Evolutionary conservation across 1,140 invertebrate species (phyloP), one percentile per base, ranked within the genome.

Genomic region (Halesus radiatus): DNA sequence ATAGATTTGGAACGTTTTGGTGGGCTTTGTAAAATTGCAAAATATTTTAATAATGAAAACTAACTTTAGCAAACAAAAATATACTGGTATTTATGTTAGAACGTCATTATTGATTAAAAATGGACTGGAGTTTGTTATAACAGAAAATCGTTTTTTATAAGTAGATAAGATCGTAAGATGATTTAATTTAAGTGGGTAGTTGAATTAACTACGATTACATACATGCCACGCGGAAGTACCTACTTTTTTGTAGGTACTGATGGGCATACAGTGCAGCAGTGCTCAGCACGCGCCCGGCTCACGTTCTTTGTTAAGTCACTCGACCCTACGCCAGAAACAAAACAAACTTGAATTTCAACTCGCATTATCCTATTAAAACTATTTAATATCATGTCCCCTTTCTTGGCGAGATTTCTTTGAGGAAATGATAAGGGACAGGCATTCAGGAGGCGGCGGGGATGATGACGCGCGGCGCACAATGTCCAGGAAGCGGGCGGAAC

Each of bases 361-460:
- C 37, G 52, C 22, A 74, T 58, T 74, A 74, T 29, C 23, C 37
- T 13, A 45, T 45, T 45, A 45, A 0, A 45, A 58, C 72, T 70
- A 70, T 70, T 74, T 50, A n/a, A 78, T 78, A 78, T 70, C 64
- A 53, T 54, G 77, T 79, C 77, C 50, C 77, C 62, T 76, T 74
- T 79, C 78, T 56, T 72, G n/a, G 37, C 56, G 50, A 8, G 58
- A 53, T 77, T 77, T 53, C 56, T 77, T 82, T 78, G 56, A 74
- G 68, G 32, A 80, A 80, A 80, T 83, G 81, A 83, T 83, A 83
- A 83, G 81, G 79, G 81, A 83, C 81, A 78, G 53, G 53, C 81
- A 83, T 83, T 83, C 81, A 80, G 76, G 58, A 68, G 75, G 56
- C 64, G 66, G 79, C 45, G 56, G 66, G 76, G 79, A 80, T 80